Evolutionary conservation across 1,140 invertebrate genomes (phyloP), one percentile per base, ranked within the genome.

Genomic region (Cyrtorhinus lividipennis): DNA sequence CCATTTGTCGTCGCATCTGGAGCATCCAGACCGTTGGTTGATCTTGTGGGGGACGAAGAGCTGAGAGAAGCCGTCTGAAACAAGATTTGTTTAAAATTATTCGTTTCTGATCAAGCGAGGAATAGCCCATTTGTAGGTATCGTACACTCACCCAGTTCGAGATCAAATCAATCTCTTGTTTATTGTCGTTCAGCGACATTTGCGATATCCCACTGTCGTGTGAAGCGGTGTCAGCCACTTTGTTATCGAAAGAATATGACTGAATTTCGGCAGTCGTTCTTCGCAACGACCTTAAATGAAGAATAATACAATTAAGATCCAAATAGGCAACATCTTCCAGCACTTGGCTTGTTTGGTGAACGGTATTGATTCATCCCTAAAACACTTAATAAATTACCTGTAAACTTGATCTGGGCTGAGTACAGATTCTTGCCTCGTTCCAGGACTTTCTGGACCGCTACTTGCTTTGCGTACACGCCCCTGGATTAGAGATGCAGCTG

Each of bases 251-350:
- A 69, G 83, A 87, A 68, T 90, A 90, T 75, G 87, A 91, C 69
- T 92, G 88, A 72, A 97, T 96, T 77, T 96, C 92, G 20, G 89
- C 90, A 1, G 92, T 92, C 45, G 92, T 95, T 71, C 87, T 86
- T 63, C 88, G 80, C 60, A 96, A 82, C 63, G 88, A 91, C 70
- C 83, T 80, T 38, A 38, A 38, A 38, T 38, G 30, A 38, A 38
- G 15, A 38, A 38, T 8, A 38, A 38, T 8, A 38, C 30, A 5
- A n/a, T n/a, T n/a, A n/a, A n/a, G n/a, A n/a, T n/a, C n/a, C n/a
- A n/a, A n/a, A n/a, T n/a, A n/a, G n/a, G n/a, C n/a, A n/a, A n/a
- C n/a, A n/a, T n/a, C n/a, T n/a, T n/a, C n/a, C n/a, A n/a, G n/a
- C n/a, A n/a, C n/a, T n/a, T n/a, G n/a, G n/a, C n/a, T n/a, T n/a